Evolutionary conservation across 2,797 vertebrate genomes (phyloP), one percentile per base, ranked within the genome.

Genomic region (Trematomus bernacchii): DNA sequence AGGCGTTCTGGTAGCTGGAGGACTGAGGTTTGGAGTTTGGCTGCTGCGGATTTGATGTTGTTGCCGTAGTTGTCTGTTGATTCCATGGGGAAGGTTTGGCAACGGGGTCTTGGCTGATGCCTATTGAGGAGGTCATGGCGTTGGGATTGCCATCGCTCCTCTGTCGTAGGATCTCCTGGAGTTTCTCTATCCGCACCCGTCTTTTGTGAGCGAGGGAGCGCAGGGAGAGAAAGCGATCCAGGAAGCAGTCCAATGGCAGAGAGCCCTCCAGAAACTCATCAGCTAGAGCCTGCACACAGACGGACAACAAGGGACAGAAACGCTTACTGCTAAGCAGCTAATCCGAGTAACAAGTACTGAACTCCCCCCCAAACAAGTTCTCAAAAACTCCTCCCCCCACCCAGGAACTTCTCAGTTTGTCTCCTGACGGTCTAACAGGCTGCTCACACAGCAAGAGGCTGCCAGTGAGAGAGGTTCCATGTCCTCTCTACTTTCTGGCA

Each of bases 191-290:
- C 0, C 95, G 93, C 4, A 98, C 96, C 1, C 97, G 95, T 69
- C 97, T 94, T 73, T 94, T 90, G 84, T 98, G 97, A 52, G 96
- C 96, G 11, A 99, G 84, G 8, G 88, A 96, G 76, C 98, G 95
- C 87, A 96, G 93, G 7, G 93, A 82, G 0, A 94, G 91, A 80
- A 98, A 99, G 57, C 89, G 92, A 73, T 99, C 98, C 0, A 98
- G 95, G 80, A 99, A 99, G 0, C 91, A 94, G 66, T 99, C 98
- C 92, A 99, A 66, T 0, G 94, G 80, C 77, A 96, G 91, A 10
- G 95, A 95, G 0, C 98, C 97, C 71, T 97, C 97, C 87, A 99
- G 93, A 89, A 98, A 98, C 67, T 94, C 94, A 85, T 99, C 97
- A 0, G 97, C 97, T 88, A 98, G 91, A 76, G 91, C 90, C 98